These are phyloP conservation scores for Nebria salina DNA, from an alignment of 2,888 invertebrate species.

Conservation along the genomic window DNA sequence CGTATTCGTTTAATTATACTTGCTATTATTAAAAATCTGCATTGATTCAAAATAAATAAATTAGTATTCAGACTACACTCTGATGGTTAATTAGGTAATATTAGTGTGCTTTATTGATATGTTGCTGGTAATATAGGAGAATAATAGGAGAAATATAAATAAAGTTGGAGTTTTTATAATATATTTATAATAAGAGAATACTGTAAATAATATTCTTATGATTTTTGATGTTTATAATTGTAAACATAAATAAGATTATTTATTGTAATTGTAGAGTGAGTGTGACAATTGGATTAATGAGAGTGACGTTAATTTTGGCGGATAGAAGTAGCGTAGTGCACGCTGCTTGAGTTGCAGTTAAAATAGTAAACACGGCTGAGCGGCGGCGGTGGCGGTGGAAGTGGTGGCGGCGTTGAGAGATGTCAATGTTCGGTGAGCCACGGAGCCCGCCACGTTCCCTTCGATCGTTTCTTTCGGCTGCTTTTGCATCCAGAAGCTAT, in stretches of 20 bases:
- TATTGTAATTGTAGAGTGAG: not conserved
- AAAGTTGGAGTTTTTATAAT: too few species aligned
- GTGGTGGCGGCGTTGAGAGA: not conserved
- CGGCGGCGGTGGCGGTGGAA: not conserved
- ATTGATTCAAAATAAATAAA: too few species aligned
- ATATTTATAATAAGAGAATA: too few species aligned
- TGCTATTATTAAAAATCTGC: too few species aligned
- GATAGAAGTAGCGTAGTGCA: not conserved
- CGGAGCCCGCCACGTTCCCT: not conserved
- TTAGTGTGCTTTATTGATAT: too few species aligned
- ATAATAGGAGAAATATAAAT: too few species aligned
- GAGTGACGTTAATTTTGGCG: not conserved
- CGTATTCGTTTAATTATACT: too few species aligned
- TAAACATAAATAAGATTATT: not conserved
- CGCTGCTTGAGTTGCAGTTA: not conserved
- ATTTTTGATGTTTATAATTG: not conserved
- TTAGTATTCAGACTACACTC: too few species aligned
- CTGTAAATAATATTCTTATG: too few species aligned
- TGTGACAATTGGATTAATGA: not conserved
- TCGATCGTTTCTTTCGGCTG: not conserved
- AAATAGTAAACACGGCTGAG: constrained; percentile 11
- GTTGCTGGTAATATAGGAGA: too few species aligned
- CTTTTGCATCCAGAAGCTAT: constrained; percentile 1
- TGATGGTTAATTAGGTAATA: too few species aligned
- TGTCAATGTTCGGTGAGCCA: constrained; percentile 21